Base-by-base conservation (phyloP, 2,113 vertebrate species). In the Epinephelus fuscoguttatus region DNA sequence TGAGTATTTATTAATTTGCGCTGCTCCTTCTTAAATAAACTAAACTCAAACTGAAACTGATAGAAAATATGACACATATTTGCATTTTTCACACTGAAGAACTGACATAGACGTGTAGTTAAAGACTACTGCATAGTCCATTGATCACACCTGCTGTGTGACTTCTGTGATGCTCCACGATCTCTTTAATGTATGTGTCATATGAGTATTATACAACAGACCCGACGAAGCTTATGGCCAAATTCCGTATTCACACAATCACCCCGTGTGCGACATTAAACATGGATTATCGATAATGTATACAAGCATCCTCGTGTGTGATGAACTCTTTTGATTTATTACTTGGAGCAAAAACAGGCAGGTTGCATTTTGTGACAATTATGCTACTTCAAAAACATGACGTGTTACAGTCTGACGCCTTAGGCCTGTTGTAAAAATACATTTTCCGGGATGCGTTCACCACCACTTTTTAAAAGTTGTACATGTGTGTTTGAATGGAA, bases 281-380 rank as follows among this genome's bases (percentile, higher is more conserved):
- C 52, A 13, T 10, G 30, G 67, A 42, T 66, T 64, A 64, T 56
- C 17, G 3, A 21, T 30, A 30, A 25, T 52, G 12, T 66, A n/a
- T 13, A 53, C 23, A 59, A 27, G 14, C 12, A 45, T 61, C 50
- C 12, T 50, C 7, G 1, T 78, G 19, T 63, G 64, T 52, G 60
- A 69, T 56, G 1, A 78, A 49, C 63, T 66, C 17, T 18, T 68
- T 57, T 60, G 47, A 45, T 45, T 45, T 19, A 70, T 60, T 67
- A 27, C 40, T 8, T 12, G 5, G 45, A 75, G 52, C 33, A 49
- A 71, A 49, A 61, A 52, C 30, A 33, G n/a, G n/a, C 21, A 7
- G 18, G 19, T 66, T 62, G 23, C 47, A 40, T 64, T 59, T 57
- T 59, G 3, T 53, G 40, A 23, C 55, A 62, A 33, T 21, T 55